Evolutionary conservation across 2,888 invertebrate species (phyloP), one percentile per base, ranked within the genome.

Genomic region (Rhaphigaster nebulosa): DNA sequence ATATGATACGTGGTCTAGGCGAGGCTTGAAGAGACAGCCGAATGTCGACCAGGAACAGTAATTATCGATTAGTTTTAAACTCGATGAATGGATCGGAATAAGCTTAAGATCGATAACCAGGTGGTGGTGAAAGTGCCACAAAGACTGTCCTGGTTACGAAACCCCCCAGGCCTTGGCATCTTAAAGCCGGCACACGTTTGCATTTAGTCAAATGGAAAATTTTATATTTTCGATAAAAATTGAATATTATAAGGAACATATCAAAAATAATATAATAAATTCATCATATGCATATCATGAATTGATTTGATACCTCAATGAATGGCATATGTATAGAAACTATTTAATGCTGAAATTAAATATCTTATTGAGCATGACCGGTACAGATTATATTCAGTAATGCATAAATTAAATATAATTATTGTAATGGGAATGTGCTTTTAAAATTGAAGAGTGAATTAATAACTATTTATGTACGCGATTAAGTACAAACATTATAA

Each of bases 81-180:
- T 84, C 45, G 45, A 84, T 84, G 84, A 45, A 45, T 84, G 41
- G 84, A 15, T n/a, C 34, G 84, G 50, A 84, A 84, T 84, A 84
- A 45, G 50, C 13, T 50, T 8, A 84, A 45, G n/a, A 84, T 84
- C n/a, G 41, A 84, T 84, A 84, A 45, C 84, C 84, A 84, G 84
- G 84, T 84, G 84, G 84, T n/a, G 84, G 84, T 84, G 84, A 84
- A 84, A 84, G 84, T 84, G 84, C 45, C 84, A 84, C 84, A 84
- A 84, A 84, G 84, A 84, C 84, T 84, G 84, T 84, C 84, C 84
- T 84, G 84, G 15, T 84, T 84, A 84, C 84, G 84, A 84, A 84
- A 84, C 84, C 4, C 29, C 41, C 45, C 60, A 60, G 88, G 88
- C 88, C 88, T 88, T 88, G 88, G 88, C 88, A 88, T 88, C 88